A percentile compares a stretch with the other conserved stretches of the same genome.
Conservation (phyloP, 1,140 invertebrate species). For the Cyclargus thomasi region DNA sequence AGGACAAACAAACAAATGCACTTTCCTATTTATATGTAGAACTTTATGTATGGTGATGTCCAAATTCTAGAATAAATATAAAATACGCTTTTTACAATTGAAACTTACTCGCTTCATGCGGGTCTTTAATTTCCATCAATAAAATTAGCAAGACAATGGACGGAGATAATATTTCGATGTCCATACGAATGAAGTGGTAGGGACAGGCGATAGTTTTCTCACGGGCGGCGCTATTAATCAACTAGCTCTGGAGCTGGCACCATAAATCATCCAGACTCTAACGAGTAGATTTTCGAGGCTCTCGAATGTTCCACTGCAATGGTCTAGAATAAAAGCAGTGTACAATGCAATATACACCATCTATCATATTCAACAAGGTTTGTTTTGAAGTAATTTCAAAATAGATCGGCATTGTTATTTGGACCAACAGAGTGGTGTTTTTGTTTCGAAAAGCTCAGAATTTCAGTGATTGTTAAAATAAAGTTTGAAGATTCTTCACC, state of each 20-base stretch:
- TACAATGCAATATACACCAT: conserved; percentile 6
- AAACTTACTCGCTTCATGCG: too few relatives aligned
- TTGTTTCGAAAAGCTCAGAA: too few relatives aligned
- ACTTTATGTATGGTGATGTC: too few relatives aligned
- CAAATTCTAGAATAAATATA: too few relatives aligned
- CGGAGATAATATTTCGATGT: not conserved
- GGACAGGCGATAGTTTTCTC: conserved; percentile 47
- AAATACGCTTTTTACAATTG: too few relatives aligned
- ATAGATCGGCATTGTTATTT: not conserved
- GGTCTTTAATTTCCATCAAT: too few relatives aligned
- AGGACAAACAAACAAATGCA: too few relatives aligned
- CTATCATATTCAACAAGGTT: not conserved
- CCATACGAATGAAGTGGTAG: conserved; percentile 41
- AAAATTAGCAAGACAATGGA: not conserved
- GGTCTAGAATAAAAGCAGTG: conserved; percentile 11
- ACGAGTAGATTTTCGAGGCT: conserved; percentile 23
- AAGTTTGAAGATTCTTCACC: too few relatives aligned
- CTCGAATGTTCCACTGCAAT: not conserved
- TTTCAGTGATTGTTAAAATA: too few relatives aligned
- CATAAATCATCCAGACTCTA: conserved; percentile 47
- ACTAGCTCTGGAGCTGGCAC: conserved; percentile 28
- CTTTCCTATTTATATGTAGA: too few relatives aligned
- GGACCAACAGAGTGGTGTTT: not conserved
- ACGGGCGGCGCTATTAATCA: conserved; percentile 48
- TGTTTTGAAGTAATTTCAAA: not conserved